Evolutionary conservation across 2,113 vertebrate genomes (phyloP).

Genomic region (Mus pahari): DNA sequence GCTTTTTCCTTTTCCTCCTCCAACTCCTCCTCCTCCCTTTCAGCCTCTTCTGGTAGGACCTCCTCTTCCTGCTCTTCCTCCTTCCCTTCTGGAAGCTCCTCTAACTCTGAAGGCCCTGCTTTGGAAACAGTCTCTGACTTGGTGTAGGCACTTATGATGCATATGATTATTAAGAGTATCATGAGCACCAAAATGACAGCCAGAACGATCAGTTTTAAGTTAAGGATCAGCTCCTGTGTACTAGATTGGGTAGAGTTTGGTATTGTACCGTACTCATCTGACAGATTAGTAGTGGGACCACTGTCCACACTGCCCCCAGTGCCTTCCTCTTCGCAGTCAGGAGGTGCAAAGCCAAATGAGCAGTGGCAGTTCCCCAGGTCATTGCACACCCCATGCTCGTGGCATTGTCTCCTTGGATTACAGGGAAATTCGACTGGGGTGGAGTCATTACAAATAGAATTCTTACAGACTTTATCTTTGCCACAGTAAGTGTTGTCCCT

Average conservation of each 20-base stretch:
- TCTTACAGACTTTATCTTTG: slow-evolving; percentile 20
- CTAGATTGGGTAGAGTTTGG: accelerated
- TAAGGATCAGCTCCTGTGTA: accelerated
- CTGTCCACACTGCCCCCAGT: slow-evolving; percentile 92
- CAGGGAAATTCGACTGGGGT: not conserved
- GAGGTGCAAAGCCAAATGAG: slow-evolving; percentile 87
- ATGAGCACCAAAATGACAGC: not conserved
- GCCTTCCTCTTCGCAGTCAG: slow-evolving; percentile 84
- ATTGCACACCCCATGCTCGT: slow-evolving; percentile 85
- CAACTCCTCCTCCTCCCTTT: not conserved
- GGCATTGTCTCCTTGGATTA: accelerated
- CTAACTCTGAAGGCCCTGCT: not conserved
- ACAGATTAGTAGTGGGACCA: slow-evolving; percentile 76
- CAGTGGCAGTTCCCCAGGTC: slow-evolving; percentile 89
- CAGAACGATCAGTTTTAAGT: accelerated
- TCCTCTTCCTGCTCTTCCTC: not conserved
- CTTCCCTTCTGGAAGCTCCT: not conserved
- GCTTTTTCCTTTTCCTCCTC: not conserved
- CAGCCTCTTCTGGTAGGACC: not conserved
- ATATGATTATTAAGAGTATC: not conserved
- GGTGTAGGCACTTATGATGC: accelerated
- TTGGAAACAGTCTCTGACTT: not conserved
- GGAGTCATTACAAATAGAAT: not conserved
- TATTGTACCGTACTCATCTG: accelerated
- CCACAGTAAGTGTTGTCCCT: not conserved